Conservation (phyloP, 2,888 invertebrate genomes). For the Mechanitis messenoides region DNA sequence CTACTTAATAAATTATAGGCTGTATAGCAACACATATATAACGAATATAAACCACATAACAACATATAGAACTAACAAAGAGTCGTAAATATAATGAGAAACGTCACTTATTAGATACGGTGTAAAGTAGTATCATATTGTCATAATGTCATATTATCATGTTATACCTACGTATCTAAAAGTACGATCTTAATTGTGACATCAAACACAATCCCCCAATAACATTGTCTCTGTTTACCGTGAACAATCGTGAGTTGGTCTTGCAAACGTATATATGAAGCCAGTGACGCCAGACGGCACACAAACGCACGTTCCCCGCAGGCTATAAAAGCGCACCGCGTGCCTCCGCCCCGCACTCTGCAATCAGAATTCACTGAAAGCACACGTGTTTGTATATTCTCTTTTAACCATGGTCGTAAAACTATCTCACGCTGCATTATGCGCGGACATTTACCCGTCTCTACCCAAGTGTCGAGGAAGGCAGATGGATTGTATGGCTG, state of each 20-base stretch:
- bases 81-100: conserved; percentile 3
- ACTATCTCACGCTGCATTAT: conserved; percentile 36
- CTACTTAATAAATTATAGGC: too few species aligned
- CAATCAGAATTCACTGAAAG: conserved; percentile 30
- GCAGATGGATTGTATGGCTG: conserved; percentile 32
- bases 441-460: conserved; percentile 38
- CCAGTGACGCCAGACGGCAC: conserved; percentile 27
- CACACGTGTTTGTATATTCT: conserved; percentile 22
- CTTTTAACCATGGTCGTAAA: conserved; percentile 38
- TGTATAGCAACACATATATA: too few species aligned
- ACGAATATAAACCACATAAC: too few species aligned
- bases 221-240: conserved; percentile 33
- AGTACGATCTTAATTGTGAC: conserved; percentile 32
- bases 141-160: not conserved
- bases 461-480: conserved; percentile 35
- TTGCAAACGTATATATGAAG: conserved; percentile 25
- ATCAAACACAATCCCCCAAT: conserved; percentile 33
- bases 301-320: conserved; percentile 25
- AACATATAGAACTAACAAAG: too few species aligned
- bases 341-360: conserved; percentile 34
- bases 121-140: not conserved
- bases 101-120: not conserved
- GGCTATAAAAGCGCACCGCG: conserved; percentile 34
- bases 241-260: conserved; percentile 27
- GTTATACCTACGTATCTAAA: conserved; percentile 21